Base-by-base conservation (phyloP, 2,888 invertebrate species). In the Netelia melanura region DNA sequence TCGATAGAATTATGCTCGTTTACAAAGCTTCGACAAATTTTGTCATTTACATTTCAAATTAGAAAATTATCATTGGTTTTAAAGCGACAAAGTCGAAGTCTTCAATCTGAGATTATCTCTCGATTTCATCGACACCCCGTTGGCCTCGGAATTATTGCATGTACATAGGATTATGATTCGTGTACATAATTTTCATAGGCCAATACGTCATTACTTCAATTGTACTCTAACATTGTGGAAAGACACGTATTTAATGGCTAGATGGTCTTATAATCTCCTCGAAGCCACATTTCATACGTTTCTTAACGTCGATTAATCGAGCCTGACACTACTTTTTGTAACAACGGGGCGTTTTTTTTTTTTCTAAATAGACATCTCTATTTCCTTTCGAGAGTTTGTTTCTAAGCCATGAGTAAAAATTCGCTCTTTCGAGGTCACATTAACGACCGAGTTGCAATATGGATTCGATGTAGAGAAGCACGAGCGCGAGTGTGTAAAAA, bases 211-310 rank as follows among this genome's bases (percentile, higher is more conserved):
- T 85, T 62, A 83, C 38, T 78, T 83, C 72, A 85, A 85, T 85
- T 80, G 85, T 85, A 85, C 85, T 85, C 85, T 85, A 85, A 71
- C 76, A 61, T 83, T 80, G 61, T 84, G 82, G 79, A 85, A 85
- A 85, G 82, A 85, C 85, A 85, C 85, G 85, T 72, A 82, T 68
- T 68, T 67, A 80, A 71, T 74, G 82, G 79, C 80, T 80, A 80
- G n/a, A 56, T 48, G 61, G 75, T 25, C 62, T 23, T 44, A 8
- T 67, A 64, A 65, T 71, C 25, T 52, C 62, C 61, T 52, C 76
- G 83, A 79, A 82, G 79, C 79, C 82, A 81, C 65, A 72, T 67
- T 80, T 75, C 70, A 78, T 75, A 81, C 81, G 84, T 78, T 75
- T 80, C 76, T 76, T 80, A 64, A 80, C 75, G 64, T 76, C 72